phyloP scores from a whole-genome alignment of 2,888 invertebrate genomes.

The Charanyca ferruginea region DNA sequence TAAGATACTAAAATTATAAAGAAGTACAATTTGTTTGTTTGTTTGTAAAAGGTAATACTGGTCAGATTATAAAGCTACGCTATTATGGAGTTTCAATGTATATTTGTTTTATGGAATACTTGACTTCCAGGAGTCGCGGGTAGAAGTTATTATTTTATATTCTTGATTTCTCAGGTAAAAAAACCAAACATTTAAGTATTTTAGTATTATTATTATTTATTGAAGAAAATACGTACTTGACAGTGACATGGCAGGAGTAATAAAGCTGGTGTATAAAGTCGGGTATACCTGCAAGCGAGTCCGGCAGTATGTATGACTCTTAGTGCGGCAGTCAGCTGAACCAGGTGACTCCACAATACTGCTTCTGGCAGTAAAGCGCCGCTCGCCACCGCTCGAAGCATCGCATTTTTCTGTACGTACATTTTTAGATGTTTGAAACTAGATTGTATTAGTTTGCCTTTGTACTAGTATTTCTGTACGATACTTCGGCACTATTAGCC shows the following conservation, averaged over 20 bases:
- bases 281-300: slow-evolving; percentile 91
- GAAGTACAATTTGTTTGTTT: too few relatives aligned
- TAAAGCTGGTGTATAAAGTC: slow-evolving; percentile 10
- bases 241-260: background rate
- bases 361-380: slow-evolving; percentile 96
- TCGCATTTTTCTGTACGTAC: slow-evolving; percentile 92
- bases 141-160: too few relatives aligned
- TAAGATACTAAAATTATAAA: too few relatives aligned
- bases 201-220: too few relatives aligned
- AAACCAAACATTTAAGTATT: background rate
- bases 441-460: background rate
- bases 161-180: background rate
- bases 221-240: slow-evolving; percentile 8
- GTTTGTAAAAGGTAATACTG: too few relatives aligned
- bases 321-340: slow-evolving; percentile 98
- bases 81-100: too few relatives aligned
- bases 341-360: slow-evolving; percentile 98
- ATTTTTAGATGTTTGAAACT: background rate
- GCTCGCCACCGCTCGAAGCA: slow-evolving; percentile 94
- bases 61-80: too few relatives aligned
- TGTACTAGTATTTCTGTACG: too few relatives aligned
- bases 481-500: too few relatives aligned
- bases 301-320: slow-evolving; percentile 96
- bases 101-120: too few relatives aligned
- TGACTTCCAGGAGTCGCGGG: too few relatives aligned